Conservation (phyloP, 2,888 invertebrate genomes). For the Pyrrhosoma nymphula region DNA sequence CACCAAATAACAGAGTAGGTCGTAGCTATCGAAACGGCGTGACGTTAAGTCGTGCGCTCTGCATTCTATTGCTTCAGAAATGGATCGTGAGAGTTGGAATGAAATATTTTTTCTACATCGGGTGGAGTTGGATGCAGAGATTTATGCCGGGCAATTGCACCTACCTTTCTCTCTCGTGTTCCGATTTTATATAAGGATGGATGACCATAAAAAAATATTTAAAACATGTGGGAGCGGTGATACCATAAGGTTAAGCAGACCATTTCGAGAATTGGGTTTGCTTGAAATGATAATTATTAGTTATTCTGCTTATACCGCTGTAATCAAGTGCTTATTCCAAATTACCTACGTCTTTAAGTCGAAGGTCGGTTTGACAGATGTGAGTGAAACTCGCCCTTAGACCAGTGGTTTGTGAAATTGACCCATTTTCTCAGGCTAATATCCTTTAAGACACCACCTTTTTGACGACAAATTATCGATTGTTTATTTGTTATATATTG, state of each 20-base stretch:
- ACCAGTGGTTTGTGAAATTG: neutral
- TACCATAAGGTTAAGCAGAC: neutral
- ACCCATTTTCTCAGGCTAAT: too few relatives aligned
- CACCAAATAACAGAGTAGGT: slow-evolving; percentile 37
- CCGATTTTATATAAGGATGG: slow-evolving; percentile 7
- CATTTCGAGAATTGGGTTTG: neutral
- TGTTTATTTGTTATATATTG: too few relatives aligned
- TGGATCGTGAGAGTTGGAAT: slow-evolving; percentile 43
- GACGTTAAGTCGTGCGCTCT: slow-evolving; percentile 31
- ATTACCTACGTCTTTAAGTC: neutral
- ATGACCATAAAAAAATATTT: neutral
- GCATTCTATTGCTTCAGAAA: slow-evolving; percentile 41
- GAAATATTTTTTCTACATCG: slow-evolving; percentile 22
- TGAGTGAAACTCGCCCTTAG: neutral
- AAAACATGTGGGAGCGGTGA: neutral
- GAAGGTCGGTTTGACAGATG: neutral
- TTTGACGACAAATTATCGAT: too few relatives aligned
- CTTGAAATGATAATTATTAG: neutral
- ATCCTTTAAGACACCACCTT: too few relatives aligned
- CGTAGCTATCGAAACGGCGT: neutral
- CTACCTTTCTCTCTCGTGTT: slow-evolving; percentile 35
- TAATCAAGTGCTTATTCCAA: neutral
- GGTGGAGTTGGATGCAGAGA: slow-evolving; percentile 38
- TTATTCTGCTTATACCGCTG: neutral
- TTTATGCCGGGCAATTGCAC: slow-evolving; percentile 22